phyloP scores from a whole-genome alignment of 1,140 invertebrate genomes.

The Cotesia typhae region DNA sequence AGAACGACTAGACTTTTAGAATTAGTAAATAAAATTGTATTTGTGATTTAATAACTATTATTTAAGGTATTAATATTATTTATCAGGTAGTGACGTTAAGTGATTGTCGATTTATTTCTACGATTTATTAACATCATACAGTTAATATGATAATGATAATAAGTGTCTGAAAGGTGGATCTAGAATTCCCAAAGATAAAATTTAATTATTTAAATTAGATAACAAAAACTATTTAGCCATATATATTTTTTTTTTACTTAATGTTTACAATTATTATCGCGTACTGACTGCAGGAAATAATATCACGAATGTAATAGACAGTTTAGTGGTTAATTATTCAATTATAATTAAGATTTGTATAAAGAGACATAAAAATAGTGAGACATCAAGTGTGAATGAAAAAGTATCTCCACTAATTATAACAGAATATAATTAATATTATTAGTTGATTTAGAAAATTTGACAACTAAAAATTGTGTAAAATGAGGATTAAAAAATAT shows the following conservation, averaged over 20 bases:
- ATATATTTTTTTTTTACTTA: not conserved
- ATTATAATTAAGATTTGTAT: no score
- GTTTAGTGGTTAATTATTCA: no score
- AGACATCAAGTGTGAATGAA: no score
- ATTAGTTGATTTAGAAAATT: no score
- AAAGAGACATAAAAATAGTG: no score
- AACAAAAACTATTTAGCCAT: not conserved
- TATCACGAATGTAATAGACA: no score
- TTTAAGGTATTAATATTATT: not conserved
- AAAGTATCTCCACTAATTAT: no score
- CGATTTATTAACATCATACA: not conserved
- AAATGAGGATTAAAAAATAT: no score
- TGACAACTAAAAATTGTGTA: no score
- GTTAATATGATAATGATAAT: not conserved
- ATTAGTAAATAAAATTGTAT: not conserved
- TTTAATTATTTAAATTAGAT: not conserved
- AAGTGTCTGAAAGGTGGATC: not conserved
- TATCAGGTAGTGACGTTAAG: not conserved
- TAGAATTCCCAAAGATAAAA: conserved; percentile 10
- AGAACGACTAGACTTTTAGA: no score
- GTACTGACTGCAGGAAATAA: no score
- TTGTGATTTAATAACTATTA: not conserved
- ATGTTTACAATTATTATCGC: not conserved
- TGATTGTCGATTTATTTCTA: conserved; percentile 13
- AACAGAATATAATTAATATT: no score